Evolutionary conservation across 2,888 invertebrate species (phyloP).

Genomic region (Drosophila barbarae): DNA sequence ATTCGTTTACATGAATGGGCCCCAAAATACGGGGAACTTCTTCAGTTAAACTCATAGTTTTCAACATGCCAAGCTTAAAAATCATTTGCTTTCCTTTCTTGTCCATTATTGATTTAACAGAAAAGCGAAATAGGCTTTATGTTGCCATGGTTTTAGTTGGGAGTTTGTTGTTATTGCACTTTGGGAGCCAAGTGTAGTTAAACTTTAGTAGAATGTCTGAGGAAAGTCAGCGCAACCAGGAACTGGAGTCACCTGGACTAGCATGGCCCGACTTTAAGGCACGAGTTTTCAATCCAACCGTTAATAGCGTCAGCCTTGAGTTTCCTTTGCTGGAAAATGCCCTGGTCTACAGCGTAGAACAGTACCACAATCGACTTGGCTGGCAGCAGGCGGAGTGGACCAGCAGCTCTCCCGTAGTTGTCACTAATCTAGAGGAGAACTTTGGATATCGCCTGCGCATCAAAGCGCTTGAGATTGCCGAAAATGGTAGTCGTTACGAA

Average conservation of each 20-base stretch:
- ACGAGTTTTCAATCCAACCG: slow-evolving; percentile 68
- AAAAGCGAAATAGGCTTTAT: slow-evolving; percentile 16
- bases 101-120: slow-evolving; percentile 17
- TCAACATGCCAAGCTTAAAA: slow-evolving; percentile 41
- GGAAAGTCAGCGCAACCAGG: not conserved
- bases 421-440: slow-evolving; percentile 76
- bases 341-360: slow-evolving; percentile 77
- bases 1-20: slow-evolving; percentile 57
- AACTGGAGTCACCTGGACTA: not conserved
- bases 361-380: slow-evolving; percentile 66
- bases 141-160: not conserved
- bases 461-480: slow-evolving; percentile 65
- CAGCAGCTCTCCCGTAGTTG: slow-evolving; percentile 57
- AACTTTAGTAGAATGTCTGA: not conserved
- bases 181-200: not conserved
- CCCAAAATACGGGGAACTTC: slow-evolving; percentile 5
- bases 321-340: slow-evolving; percentile 71
- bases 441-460: slow-evolving; percentile 76
- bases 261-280: slow-evolving; percentile 64
- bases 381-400: slow-evolving; percentile 78
- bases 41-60: not conserved
- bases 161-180: not conserved
- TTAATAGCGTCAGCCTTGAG: slow-evolving; percentile 68
- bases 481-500: slow-evolving; percentile 54
- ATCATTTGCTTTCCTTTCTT: slow-evolving; percentile 17